A percentile compares a stretch with the other conserved stretches of the same genome.
These are phyloP conservation scores for Chamaetylas fuelleborni DNA, from an alignment of 2,113 vertebrate genomes.

Conservation along the genomic window DNA sequence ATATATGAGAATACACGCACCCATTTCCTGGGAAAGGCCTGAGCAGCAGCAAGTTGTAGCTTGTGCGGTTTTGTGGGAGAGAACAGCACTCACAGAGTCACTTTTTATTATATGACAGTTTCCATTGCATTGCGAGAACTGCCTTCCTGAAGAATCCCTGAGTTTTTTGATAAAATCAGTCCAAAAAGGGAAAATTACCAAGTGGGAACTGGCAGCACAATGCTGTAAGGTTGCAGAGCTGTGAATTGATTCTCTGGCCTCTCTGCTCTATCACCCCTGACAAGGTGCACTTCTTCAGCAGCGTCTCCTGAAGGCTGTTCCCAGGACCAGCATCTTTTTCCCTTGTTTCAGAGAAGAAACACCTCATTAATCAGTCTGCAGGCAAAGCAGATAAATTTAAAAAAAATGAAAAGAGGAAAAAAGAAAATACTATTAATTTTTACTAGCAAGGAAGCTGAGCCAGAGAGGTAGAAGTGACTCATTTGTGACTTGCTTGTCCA, in stretches of 20 bases:
- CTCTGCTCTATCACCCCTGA: not conserved
- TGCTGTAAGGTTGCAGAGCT: not conserved
- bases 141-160: not conserved
- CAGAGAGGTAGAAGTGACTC: conserved; percentile 43
- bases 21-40: not conserved
- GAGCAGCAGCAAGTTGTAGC: not conserved
- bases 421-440: not conserved
- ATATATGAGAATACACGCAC: not conserved
- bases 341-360: not conserved
- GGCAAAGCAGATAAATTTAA: not conserved
- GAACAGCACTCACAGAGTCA: not conserved
- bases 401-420: fast-evolving
- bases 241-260: not conserved
- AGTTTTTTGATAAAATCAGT: not conserved
- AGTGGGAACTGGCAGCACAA: not conserved
- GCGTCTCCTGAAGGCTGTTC: not conserved
- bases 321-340: not conserved
- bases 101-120: not conserved
- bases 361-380: conserved; percentile 26
- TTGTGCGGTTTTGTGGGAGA: not conserved
- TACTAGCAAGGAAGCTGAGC: not conserved
- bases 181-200: not conserved
- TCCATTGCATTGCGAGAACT: not conserved
- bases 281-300: not conserved
- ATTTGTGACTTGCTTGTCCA: not conserved